Evolutionary conservation across 2,113 vertebrate genomes (phyloP), one percentile per base, ranked within the genome.

Genomic region (Promerops cafer): DNA sequence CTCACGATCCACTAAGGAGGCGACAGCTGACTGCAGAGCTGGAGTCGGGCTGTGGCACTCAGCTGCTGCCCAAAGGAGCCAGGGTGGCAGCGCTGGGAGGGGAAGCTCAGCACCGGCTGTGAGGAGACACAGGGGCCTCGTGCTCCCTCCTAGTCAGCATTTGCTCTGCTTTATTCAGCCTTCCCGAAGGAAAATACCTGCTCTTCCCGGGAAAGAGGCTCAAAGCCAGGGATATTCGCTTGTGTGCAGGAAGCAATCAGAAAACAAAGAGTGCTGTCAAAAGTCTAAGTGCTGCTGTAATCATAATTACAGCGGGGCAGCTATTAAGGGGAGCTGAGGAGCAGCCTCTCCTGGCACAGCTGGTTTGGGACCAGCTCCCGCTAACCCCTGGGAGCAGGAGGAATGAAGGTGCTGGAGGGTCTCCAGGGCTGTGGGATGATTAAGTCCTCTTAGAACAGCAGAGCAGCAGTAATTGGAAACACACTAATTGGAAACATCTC

Each of bases 81-180:
- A 0, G 64, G n/a, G 5, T 35, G 13, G 1, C 75, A 3, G 27
- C 1, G 1, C 45, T 2, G 35, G 50, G 42, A 70, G 37, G 10
- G 69, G 22, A 37, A 8, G 14, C 45, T 53, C 79, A 23, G 71
- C 44, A 2, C 22, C 1, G 64, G 13, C 64, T 39, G 4, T 2
- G 23, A 53, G 87, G 16, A 52, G 40, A 20, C 31, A 2, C 44
- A 13, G n/a, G 54, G 21, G 30, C 60, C 47, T 47, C 0, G 0
- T 18, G 66, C 27, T 82, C 39, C 42, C 77, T 84, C 69, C 71
- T 7, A 0, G 2, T 19, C 59, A 30, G 54, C 16, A 4, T 40
- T 31, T 39, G 60, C 60, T 74, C 7, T 7, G 0, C 63, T 13
- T 7, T 6, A 11, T 16, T 16, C 26, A n/a, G 72, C 69, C 64